Base-by-base conservation (phyloP, 2,797 vertebrate species). In the Protosalanx chinensis region DNA sequence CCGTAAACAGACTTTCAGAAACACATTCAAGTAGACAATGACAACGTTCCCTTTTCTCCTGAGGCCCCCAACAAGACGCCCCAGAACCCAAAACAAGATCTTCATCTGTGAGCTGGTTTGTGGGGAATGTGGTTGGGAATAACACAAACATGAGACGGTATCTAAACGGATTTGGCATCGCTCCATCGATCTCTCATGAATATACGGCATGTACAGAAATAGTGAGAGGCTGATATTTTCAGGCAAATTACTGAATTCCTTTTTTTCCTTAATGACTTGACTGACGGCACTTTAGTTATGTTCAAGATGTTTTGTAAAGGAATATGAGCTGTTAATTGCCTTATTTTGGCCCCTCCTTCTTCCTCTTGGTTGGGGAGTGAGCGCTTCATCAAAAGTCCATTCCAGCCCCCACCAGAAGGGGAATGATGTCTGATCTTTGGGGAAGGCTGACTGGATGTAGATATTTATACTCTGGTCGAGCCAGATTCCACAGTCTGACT, bases 391-490 rank as follows among this genome's bases (percentile, higher is more conserved):
- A 79, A 88, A 84, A 87, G 75, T 80, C 81, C 80, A 85, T 88
- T 87, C 85, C 88, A 89, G 85, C 84, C 80, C 74, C 82, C 76
- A 84, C 57, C 68, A 78, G 86, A 90, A 90, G 46, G 85, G 79
- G n/a, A 58, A 58, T 27, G 32, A 32, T 15, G n/a, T 30, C 6
- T 20, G 62, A 13, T 18, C 70, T 85, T 85, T 88, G 87, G 87
- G 74, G 86, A 84, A 76, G 76, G 72, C 84, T 77, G 80, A 69
- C 82, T 89, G 74, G 84, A 89, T 87, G 85, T 90, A 89, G 90
- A 83, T 93, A 91, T 91, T 91, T 92, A 90, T 91, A 89, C 88
- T 82, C 82, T 85, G 83, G 88, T 88, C 88, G 81, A 88, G 87
- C 86, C 91, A 87, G 88, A 91, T 90, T 86, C 86, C 87, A 90